Conservation (phyloP, 92 coral and sea anemone genomes). For the Diadumene lineata region DNA sequence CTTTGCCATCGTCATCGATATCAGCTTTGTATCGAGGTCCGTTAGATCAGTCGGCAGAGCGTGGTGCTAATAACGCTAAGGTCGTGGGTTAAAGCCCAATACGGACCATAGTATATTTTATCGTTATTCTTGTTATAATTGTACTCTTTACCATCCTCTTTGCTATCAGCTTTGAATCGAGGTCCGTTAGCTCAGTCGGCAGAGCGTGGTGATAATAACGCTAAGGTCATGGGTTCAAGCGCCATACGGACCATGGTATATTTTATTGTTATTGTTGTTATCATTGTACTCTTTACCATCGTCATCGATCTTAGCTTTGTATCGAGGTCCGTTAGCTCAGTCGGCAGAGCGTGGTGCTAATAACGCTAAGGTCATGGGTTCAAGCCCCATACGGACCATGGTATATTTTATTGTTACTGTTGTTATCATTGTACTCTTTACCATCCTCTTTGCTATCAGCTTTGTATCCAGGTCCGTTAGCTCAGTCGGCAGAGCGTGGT, state of each 20-base stretch:
- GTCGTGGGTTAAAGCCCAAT: slow-evolving; percentile 90
- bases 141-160: too few relatives aligned
- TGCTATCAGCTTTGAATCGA: too few relatives aligned
- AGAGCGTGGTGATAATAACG: slow-evolving; percentile 97
- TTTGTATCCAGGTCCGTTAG: slow-evolving; percentile 98
- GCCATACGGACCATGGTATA: slow-evolving; percentile 91
- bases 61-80: slow-evolving; percentile 96
- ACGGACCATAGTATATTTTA: too few relatives aligned
- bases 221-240: slow-evolving; percentile 92
- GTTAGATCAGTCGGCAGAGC: slow-evolving; percentile 98
- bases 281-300: too few relatives aligned
- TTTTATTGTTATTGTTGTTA: too few relatives aligned
- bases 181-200: slow-evolving; percentile 98
- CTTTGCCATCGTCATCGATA: too few relatives aligned
- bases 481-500: slow-evolving; percentile 98
- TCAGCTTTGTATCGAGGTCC: too few relatives aligned
- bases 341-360: slow-evolving; percentile 97
- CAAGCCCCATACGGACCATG: slow-evolving; percentile 90
- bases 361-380: slow-evolving; percentile 97
- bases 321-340: slow-evolving; percentile 98
- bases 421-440: too few relatives aligned
- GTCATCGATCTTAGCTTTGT: too few relatives aligned
- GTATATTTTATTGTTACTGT: too few relatives aligned
- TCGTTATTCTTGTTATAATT: too few relatives aligned
- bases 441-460: too few relatives aligned